phyloP scores from a whole-genome alignment of 1,140 invertebrate genomes.

The Vanessa tameamea region DNA sequence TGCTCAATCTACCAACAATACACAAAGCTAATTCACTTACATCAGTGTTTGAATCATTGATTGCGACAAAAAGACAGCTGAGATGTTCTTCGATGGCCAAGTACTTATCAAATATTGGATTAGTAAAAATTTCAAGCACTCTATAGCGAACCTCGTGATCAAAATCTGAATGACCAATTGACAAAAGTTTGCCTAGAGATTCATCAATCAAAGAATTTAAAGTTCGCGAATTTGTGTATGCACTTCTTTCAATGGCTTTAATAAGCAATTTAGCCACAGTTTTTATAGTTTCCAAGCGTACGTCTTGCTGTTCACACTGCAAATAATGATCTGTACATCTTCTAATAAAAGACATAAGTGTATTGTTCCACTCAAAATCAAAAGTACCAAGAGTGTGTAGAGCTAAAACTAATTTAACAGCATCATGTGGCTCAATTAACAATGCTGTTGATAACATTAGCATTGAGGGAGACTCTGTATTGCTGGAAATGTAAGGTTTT shows the following conservation, averaged over 20 bases:
- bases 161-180: slow-evolving; percentile 96
- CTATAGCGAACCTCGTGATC: slow-evolving; percentile 96
- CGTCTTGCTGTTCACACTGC: slow-evolving; percentile 94
- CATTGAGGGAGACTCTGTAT: slow-evolving; percentile 67
- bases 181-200: slow-evolving; percentile 93
- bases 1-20: slow-evolving; percentile 94
- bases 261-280: slow-evolving; percentile 95
- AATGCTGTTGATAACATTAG: slow-evolving; percentile 58
- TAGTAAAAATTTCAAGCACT: slow-evolving; percentile 93
- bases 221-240: slow-evolving; percentile 85
- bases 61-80: slow-evolving; percentile 94
- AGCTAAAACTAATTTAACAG: slow-evolving; percentile 93
- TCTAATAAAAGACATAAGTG: slow-evolving; percentile 94
- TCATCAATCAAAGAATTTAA: slow-evolving; percentile 93
- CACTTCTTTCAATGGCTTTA: slow-evolving; percentile 87
- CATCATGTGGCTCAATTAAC: slow-evolving; percentile 84
- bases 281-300: slow-evolving; percentile 95
- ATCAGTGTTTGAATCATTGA: slow-evolving; percentile 98
- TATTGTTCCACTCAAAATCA: slow-evolving; percentile 98
- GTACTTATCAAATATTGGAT: slow-evolving; percentile 96
- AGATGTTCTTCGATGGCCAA: slow-evolving; percentile 97
- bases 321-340: slow-evolving; percentile 96
- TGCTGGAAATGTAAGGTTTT: slow-evolving; percentile 86
- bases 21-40: slow-evolving; percentile 96
- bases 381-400: slow-evolving; percentile 96